A percentile compares a stretch with the other conserved stretches of the same genome.
Evolutionary conservation across 2,113 vertebrate genomes (phyloP).

Genomic region (Syngnathus floridae): DNA sequence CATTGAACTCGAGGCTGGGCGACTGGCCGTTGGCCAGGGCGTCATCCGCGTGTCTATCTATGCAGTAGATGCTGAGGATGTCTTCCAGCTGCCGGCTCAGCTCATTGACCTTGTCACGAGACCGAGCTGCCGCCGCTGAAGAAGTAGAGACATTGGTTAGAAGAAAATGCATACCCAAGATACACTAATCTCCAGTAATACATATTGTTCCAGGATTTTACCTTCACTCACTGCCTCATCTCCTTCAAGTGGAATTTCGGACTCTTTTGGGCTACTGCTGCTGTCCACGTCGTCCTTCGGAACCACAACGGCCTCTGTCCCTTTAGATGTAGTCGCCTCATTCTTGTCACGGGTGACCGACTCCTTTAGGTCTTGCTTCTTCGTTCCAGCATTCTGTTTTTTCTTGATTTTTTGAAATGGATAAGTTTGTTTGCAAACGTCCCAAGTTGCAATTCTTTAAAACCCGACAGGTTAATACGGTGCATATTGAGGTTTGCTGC

Average conservation of each 20-base stretch:
- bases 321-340: conserved; percentile 24
- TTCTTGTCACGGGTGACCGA: conserved; percentile 32
- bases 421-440: neutral
- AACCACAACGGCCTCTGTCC: conserved; percentile 28
- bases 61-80: conserved; percentile 90
- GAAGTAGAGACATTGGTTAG: neutral
- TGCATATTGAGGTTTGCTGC: no score
- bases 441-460: neutral
- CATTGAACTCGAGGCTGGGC: conserved; percentile 76
- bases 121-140: conserved; percentile 18
- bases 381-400: conserved; percentile 50
- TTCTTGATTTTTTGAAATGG: neutral
- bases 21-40: conserved; percentile 79
- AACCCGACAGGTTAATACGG: no score
- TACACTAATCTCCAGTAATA: no score
- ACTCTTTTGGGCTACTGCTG: conserved; percentile 48
- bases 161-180: neutral
- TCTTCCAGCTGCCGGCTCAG: conserved; percentile 91
- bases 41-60: conserved; percentile 73
- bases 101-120: conserved; percentile 83
- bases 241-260: conserved; percentile 35
- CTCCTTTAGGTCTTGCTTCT: conserved; percentile 66
- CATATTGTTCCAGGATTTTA: conserved; percentile 10
- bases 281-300: conserved; percentile 35
- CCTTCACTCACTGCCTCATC: conserved; percentile 40